These are phyloP conservation scores for Pseudobourletiella spinata DNA, from an alignment of 1,140 invertebrate genomes.

Conservation along the genomic window DNA sequence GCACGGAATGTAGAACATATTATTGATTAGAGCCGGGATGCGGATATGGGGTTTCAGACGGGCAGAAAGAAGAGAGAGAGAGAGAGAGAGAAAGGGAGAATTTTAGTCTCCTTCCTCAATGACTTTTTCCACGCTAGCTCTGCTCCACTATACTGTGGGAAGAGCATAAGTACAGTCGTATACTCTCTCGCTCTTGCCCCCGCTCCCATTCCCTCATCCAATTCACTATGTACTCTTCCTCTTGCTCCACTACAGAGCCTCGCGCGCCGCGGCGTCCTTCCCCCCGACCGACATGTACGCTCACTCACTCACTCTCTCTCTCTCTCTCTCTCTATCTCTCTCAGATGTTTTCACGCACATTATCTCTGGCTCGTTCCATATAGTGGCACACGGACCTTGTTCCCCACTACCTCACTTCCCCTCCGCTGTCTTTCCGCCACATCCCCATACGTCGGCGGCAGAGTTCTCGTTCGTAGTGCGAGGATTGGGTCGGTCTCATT, in stretches of 20 bases:
- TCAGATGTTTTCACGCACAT: not conserved
- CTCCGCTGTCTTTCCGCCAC: conserved; percentile 1
- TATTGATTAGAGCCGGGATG: conserved; percentile 24
- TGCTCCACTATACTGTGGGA: not conserved
- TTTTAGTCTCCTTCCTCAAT: not conserved
- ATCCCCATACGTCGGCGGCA: not conserved
- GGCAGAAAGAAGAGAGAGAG: not conserved
- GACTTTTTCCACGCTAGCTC: conserved; percentile 2
- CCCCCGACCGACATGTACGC: not conserved
- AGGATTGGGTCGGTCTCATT: no score
- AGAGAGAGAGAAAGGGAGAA: not conserved
- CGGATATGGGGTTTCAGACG: conserved; percentile 3
- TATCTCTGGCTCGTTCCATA: not conserved
- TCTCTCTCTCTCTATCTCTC: no score
- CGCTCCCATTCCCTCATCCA: not conserved
- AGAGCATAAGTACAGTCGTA: not conserved
- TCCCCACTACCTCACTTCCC: not conserved
- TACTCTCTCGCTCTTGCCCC: not conserved
- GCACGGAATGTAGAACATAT: conserved; percentile 5
- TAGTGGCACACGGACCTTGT: no score
- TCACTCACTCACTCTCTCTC: no score
- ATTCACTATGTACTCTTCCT: no score
- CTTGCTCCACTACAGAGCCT: no score
- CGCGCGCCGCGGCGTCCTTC: no score
- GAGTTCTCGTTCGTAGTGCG: no score